phyloP scores from a whole-genome alignment of 2,113 vertebrate species.

The Phaethornis superciliosus region DNA sequence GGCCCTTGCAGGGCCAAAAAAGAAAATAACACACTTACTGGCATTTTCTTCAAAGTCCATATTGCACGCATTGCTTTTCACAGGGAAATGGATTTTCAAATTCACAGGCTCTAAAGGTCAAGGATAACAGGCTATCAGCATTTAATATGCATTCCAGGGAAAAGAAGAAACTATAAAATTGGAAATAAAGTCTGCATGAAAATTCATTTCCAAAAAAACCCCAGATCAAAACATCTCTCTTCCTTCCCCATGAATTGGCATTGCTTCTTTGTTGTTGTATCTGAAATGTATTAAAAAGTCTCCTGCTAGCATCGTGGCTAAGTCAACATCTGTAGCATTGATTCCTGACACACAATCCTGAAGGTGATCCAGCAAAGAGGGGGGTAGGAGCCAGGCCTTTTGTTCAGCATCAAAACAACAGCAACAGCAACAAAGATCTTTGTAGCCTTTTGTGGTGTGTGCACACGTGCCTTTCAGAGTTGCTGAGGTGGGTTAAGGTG shows the following conservation, averaged over 20 bases:
- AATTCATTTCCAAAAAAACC: conserved; percentile 58
- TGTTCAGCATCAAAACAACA: conserved; percentile 53
- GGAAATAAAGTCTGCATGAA: conserved; percentile 63
- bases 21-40: conserved; percentile 34
- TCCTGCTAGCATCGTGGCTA: conserved; percentile 2
- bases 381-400: neutral
- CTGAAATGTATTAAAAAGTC: conserved; percentile 54
- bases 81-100: conserved; percentile 71
- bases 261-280: conserved; percentile 52
- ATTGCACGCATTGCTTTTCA: conserved; percentile 54
- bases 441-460: neutral
- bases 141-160: conserved; percentile 65
- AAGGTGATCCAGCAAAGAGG: conserved; percentile 37
- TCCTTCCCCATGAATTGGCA: conserved; percentile 34
- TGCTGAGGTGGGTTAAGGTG: neutral
- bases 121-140: conserved; percentile 71
- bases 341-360: conserved; percentile 52
- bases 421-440: neutral
- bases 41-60: conserved; percentile 55
- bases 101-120: conserved; percentile 57
- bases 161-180: conserved; percentile 29
- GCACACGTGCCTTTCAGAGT: neutral
- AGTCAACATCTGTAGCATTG: conserved; percentile 64
- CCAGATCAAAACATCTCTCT: conserved; percentile 54
- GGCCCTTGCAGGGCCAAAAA: neutral